These are phyloP conservation scores for Palythoa grandis DNA, from an alignment of 92 coral and sea anemone species.

Conservation along the genomic window DNA sequence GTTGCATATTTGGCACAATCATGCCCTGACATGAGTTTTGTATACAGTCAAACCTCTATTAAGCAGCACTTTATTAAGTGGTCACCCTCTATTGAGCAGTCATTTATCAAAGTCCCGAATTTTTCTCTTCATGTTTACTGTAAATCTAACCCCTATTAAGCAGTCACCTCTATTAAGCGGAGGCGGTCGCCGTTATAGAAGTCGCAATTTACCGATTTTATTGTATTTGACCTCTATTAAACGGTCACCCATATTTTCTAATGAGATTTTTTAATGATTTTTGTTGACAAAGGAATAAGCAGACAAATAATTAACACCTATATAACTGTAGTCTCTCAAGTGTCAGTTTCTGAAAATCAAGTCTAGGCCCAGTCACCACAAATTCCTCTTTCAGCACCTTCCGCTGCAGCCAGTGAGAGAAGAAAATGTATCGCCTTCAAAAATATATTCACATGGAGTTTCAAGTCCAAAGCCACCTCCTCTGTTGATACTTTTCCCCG, in stretches of 20 bases:
- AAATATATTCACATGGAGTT: conserved; percentile 48
- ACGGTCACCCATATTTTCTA: conserved; percentile 41
- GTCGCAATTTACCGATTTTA: conserved; percentile 27
- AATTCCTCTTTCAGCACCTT: not conserved
- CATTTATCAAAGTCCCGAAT: not conserved
- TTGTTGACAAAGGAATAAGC: conserved; percentile 24
- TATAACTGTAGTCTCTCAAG: conserved; percentile 13
- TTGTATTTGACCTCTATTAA: conserved; percentile 55
- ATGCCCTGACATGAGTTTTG: too few species aligned
- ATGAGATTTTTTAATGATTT: not conserved
- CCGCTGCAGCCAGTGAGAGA: conserved; percentile 39
- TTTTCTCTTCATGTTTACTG: conserved; percentile 36
- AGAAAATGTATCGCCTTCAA: conserved; percentile 22
- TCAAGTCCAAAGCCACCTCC: conserved; percentile 59
- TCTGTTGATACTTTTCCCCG: conserved; percentile 62
- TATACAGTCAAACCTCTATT: not conserved
- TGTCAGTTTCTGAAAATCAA: not conserved
- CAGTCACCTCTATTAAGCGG: conserved; percentile 49
- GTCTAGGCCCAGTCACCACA: conserved; percentile 1
- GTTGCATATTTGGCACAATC: too few species aligned
- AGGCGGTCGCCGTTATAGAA: conserved; percentile 45
- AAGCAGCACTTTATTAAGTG: too few species aligned
- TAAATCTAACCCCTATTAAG: conserved; percentile 42
- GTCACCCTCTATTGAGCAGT: too few species aligned
- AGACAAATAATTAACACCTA: conserved; percentile 8